phyloP scores from a whole-genome alignment of 2,113 vertebrate species.

The Lepisosteus osseus region DNA sequence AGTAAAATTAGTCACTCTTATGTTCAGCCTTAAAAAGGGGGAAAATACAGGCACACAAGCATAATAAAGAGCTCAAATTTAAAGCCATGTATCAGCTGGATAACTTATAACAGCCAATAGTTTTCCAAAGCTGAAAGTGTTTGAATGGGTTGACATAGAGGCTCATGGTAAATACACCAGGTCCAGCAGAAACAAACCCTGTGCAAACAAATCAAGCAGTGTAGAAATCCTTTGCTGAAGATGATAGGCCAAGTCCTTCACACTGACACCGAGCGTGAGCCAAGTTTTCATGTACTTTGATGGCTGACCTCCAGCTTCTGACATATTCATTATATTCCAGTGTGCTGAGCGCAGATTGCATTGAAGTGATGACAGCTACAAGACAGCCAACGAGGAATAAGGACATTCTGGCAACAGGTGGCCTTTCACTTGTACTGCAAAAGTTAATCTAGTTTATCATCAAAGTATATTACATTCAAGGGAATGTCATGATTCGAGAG shows the following conservation, averaged over 20 bases:
- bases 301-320: constrained; percentile 84
- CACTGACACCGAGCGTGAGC: constrained; percentile 70
- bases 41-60: constrained; percentile 32
- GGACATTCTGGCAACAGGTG: constrained; percentile 81
- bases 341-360: constrained; percentile 72
- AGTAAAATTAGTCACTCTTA: constrained; percentile 13
- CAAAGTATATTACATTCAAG: constrained; percentile 75
- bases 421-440: constrained; percentile 74
- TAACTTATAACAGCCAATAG: constrained; percentile 64
- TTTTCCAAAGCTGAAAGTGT: constrained; percentile 68
- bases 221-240: constrained; percentile 76
- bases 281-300: constrained; percentile 81
- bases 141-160: constrained; percentile 79
- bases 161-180: constrained; percentile 65
- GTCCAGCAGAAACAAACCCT: constrained; percentile 78
- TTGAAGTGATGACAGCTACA: constrained; percentile 82
- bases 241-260: constrained; percentile 68
- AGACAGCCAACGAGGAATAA: constrained; percentile 77
- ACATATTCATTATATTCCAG: constrained; percentile 85
- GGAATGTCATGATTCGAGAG: constrained; percentile 72
- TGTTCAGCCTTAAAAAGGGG: constrained; percentile 1
- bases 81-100: constrained; percentile 52
- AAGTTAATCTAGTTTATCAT: constrained; percentile 84
- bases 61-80: constrained; percentile 53
- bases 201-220: constrained; percentile 81